Evolutionary conservation across 2,113 vertebrate genomes (phyloP).

Genomic region (Misgurnus mizolepis): DNA sequence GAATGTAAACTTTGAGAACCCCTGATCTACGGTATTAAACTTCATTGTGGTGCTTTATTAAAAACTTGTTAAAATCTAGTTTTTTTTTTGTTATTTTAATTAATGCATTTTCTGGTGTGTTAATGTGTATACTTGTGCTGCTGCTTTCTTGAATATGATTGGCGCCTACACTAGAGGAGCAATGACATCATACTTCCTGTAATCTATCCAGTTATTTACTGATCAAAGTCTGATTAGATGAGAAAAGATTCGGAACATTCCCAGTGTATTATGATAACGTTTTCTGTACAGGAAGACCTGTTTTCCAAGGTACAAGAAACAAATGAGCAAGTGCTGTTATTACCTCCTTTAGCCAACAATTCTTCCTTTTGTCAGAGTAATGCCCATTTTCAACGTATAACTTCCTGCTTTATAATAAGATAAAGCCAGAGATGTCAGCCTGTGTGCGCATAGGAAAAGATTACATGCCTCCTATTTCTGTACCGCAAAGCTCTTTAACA

Average conservation of each 20-base stretch:
- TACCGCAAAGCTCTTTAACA: conserved; percentile 75
- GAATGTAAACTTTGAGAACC: too few relatives aligned
- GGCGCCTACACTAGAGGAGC: background rate
- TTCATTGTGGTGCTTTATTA: too few relatives aligned
- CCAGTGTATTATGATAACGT: background rate
- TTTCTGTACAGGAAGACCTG: background rate
- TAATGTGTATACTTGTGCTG: background rate
- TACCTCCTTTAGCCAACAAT: too few relatives aligned
- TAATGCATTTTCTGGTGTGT: background rate
- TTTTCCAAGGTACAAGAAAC: too few relatives aligned
- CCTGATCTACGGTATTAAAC: too few relatives aligned
- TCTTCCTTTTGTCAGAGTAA: background rate
- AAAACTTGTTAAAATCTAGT: too few relatives aligned
- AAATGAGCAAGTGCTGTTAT: too few relatives aligned
- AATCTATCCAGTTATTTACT: background rate
- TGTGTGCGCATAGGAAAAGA: conserved; percentile 62
- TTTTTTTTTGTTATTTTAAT: too few relatives aligned
- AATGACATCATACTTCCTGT: background rate
- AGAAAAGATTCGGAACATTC: conserved; percentile 24
- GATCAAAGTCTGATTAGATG: background rate
- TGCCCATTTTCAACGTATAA: too few relatives aligned
- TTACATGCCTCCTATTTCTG: conserved; percentile 74
- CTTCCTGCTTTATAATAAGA: too few relatives aligned
- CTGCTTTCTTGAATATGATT: background rate
- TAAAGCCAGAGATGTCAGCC: conserved; percentile 59